A percentile compares a stretch with the other conserved stretches of the same genome.
Conservation (phyloP, 2,888 invertebrate genomes). For the Thysanoteuthis rhombus region DNA sequence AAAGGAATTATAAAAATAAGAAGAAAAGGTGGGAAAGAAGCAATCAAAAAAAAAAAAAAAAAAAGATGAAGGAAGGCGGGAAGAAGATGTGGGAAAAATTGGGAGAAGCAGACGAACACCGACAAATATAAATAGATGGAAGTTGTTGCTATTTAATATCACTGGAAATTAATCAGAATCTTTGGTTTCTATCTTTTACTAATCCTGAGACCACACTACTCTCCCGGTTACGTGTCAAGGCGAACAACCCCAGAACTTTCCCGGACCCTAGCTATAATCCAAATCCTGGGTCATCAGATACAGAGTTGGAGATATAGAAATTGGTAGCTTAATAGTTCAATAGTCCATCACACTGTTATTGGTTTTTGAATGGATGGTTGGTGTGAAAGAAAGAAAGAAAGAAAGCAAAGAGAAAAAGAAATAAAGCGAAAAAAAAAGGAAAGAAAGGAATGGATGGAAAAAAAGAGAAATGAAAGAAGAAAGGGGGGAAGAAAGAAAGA, state of each 20-base stretch:
- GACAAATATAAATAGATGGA: neutral
- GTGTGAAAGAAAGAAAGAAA: neutral
- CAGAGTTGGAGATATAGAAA: neutral
- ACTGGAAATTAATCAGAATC: neutral
- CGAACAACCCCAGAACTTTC: too few relatives aligned
- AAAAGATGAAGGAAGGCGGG: neutral
- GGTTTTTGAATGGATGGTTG: neutral
- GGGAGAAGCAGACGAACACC: neutral
- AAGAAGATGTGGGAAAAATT: neutral
- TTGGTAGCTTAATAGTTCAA: neutral
- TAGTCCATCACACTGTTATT: neutral
- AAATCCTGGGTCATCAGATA: neutral
- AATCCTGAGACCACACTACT: neutral
- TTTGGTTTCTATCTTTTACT: neutral
- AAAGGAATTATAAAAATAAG: neutral
- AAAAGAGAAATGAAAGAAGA: neutral
- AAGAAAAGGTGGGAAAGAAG: neutral
- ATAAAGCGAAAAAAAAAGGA: neutral
- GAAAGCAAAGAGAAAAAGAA: neutral
- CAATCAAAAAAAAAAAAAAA: too few relatives aligned
- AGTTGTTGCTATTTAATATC: constrained; percentile 12
- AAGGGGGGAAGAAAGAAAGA: neutral
- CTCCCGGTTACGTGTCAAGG: neutral
- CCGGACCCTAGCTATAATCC: neutral
- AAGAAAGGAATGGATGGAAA: neutral